Base-by-base conservation (phyloP, 2,797 vertebrate genomes). In the Pseudochirops corinnae region DNA sequence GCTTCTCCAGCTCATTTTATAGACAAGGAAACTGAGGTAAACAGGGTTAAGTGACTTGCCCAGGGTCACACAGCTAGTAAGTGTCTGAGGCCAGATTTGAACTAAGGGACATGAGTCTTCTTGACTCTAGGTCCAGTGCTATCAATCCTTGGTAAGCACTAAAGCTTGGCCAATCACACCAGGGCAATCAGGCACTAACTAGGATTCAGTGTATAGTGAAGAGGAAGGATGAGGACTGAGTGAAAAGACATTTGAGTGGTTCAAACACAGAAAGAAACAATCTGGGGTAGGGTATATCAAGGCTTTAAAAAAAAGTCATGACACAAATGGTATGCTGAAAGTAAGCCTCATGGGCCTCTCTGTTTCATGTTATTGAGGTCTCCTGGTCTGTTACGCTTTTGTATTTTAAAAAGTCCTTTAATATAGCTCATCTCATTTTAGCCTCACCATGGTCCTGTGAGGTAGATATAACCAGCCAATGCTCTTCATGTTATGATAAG, bases 361-460 rank as follows among this genome's bases (percentile, higher is more conserved):
- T 46, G 39, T 21, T 82, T 82, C 39, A 82, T 82, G n/a, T 39
- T 82, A 82, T 18, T 39, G n/a, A 82, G 2, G n/a, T 87, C 2
- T 46, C 21, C 39, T 46, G 39, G 39, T 46, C 39, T 11, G 0
- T 21, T 46, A 39, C 24, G 21, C 16, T 74, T 74, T 74, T 56
- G 56, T 56, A 56, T 24, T 56, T 56, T 56, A 56, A 56, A 46
- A 82, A 60, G n/a, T 56, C 29, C 50, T 92, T 56, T 92, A 58
- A 62, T 53, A 50, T 56, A 55, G 55, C 55, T 93, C 90, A 96
- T 95, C 90, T 90, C 58, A 31, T 91, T 62, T 90, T 82, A 52
- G 92, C 28, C 90, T 95, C 67, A 93, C 46, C 95, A 82, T 53
- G 95, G 58, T 21, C 39, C 39, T 50, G 21, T 26, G 39, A 26